These are phyloP conservation scores for Distichodus sexfasciatus DNA, from an alignment of 2,797 vertebrate genomes.

Conservation along the genomic window DNA sequence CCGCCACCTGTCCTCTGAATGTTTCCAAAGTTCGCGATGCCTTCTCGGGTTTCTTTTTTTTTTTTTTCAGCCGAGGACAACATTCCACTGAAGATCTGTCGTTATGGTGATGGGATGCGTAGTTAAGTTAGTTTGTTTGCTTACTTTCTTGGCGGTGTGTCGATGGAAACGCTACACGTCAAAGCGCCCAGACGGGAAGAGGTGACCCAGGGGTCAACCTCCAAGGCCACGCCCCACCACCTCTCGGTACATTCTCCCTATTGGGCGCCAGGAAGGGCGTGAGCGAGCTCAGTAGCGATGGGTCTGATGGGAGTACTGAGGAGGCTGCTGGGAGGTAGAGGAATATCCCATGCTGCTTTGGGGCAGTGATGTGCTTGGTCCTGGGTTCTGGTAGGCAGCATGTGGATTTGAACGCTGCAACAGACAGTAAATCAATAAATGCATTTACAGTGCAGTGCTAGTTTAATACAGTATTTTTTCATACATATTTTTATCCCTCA, in stretches of 20 bases:
- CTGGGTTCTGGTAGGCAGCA: conserved; percentile 99
- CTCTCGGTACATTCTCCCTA: conserved; percentile 74
- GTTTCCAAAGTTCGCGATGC: conserved; percentile 12
- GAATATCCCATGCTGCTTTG: conserved; percentile 99
- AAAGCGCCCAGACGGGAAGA: conserved; percentile 51
- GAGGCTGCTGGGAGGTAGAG: conserved; percentile 99
- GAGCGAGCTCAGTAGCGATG: conserved; percentile 92
- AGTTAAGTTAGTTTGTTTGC: conserved; percentile 33
- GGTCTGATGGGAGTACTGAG: conserved; percentile 98
- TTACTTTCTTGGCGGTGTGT: conserved; percentile 36
- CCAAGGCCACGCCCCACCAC: conserved; percentile 53
- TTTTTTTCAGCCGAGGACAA: conserved; percentile 19
- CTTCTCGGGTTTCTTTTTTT: conserved; percentile 44
- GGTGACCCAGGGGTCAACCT: background rate
- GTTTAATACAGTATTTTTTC: too few relatives aligned
- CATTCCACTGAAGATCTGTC: conserved; percentile 16
- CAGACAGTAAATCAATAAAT: background rate
- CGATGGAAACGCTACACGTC: conserved; percentile 38
- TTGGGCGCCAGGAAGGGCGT: conserved; percentile 56
- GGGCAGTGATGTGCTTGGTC: conserved; percentile 99
- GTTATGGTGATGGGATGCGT: conserved; percentile 23
- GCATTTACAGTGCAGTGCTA: background rate
- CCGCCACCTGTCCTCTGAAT: conserved; percentile 24
- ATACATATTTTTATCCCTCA: too few relatives aligned
- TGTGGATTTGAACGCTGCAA: conserved; percentile 97